Percentiles rank a stretch among this genome's conserved stretches.
phyloP scores from a whole-genome alignment of 2,797 vertebrate genomes.

The Clarias laeviceps region DNA sequence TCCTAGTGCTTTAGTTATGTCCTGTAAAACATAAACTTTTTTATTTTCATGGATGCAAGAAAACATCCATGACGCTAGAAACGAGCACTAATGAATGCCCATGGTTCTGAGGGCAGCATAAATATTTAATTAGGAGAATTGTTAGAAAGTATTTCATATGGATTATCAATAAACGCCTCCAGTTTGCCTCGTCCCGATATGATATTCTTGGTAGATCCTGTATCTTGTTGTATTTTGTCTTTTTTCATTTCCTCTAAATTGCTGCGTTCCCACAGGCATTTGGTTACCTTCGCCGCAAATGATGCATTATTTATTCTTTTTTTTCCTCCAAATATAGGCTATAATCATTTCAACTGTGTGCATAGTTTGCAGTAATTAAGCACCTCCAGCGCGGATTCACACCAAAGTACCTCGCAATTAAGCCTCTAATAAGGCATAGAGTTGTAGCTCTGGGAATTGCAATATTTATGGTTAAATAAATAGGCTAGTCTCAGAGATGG shows the following conservation, averaged over 20 bases:
- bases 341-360: slow-evolving; percentile 60
- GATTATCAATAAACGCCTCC: slow-evolving; percentile 76
- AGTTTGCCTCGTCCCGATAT: slow-evolving; percentile 67
- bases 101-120: slow-evolving; percentile 66
- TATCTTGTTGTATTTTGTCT: slow-evolving; percentile 59
- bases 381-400: slow-evolving; percentile 69
- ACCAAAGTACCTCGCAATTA: slow-evolving; percentile 69
- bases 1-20: neutral
- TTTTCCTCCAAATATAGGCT: slow-evolving; percentile 59
- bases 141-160: slow-evolving; percentile 73
- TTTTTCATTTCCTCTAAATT: slow-evolving; percentile 64
- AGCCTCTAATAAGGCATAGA: slow-evolving; percentile 35
- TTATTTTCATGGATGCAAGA: neutral
- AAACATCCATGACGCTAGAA: neutral
- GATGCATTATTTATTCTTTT: slow-evolving; percentile 67
- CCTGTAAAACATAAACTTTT: neutral
- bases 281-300: slow-evolving; percentile 61
- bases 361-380: slow-evolving; percentile 68
- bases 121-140: slow-evolving; percentile 74
- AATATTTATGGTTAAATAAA: slow-evolving; percentile 18
- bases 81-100: slow-evolving; percentile 70
- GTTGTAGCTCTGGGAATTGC: slow-evolving; percentile 26
- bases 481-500: neutral
- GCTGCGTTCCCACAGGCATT: slow-evolving; percentile 53
- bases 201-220: slow-evolving; percentile 61